Percentiles rank a stretch among this genome's conserved stretches.
Conservation (phyloP, 2,888 invertebrate species). For the Conomelus anceps region DNA sequence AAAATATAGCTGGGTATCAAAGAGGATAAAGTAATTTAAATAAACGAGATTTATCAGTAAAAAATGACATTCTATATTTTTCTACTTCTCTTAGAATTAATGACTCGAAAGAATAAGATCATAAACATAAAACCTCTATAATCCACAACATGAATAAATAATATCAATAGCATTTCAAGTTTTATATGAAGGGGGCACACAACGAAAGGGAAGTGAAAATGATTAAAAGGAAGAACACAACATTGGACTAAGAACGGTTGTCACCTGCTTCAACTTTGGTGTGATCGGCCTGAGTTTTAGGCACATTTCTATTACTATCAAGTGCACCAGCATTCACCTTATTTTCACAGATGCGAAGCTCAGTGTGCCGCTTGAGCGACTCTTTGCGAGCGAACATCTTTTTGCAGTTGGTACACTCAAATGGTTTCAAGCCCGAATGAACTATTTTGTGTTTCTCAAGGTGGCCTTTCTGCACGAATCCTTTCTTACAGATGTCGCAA, state of each 20-base stretch:
- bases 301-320: not conserved
- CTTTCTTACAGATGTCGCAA: slow-evolving; percentile 2
- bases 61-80: not conserved
- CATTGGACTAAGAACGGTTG: not conserved
- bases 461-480: not conserved
- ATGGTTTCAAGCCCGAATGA: not conserved
- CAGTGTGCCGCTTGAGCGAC: slow-evolving; percentile 1
- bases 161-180: not conserved
- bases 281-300: not conserved
- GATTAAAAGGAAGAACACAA: not conserved
- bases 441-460: slow-evolving; percentile 1
- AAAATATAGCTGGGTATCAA: too few relatives aligned
- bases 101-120: not conserved
- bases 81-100: not conserved
- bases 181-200: not conserved
- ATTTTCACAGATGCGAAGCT: not conserved
- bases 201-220: not conserved
- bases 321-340: not conserved
- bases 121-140: not conserved
- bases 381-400: not conserved
- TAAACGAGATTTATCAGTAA: not conserved
- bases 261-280: not conserved
- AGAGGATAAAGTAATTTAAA: not conserved
- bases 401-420: not conserved
- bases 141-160: not conserved